A percentile compares a stretch with the other conserved stretches of the same genome.
These are phyloP conservation scores for Noctua comes DNA, from an alignment of 2,888 invertebrate species.

Conservation along the genomic window DNA sequence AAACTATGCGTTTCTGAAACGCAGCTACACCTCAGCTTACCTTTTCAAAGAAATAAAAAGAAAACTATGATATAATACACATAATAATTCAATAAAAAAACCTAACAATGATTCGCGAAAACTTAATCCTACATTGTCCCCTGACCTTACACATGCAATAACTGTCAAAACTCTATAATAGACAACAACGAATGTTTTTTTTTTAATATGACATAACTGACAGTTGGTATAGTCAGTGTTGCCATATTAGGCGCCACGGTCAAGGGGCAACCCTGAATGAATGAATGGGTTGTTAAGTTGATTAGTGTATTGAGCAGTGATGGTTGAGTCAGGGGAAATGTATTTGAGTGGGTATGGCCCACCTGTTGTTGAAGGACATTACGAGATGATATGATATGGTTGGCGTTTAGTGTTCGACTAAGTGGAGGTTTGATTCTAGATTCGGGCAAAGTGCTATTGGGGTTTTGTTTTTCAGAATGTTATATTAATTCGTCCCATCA, in stretches of 20 bases:
- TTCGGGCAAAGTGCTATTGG: too few relatives aligned
- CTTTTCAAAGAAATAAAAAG: not conserved
- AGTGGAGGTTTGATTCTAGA: not conserved
- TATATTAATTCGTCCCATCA: too few relatives aligned
- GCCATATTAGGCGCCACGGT: slow-evolving; percentile 54
- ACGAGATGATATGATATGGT: not conserved
- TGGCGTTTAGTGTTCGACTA: not conserved
- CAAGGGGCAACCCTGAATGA: slow-evolving; percentile 49
- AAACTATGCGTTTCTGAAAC: too few relatives aligned
- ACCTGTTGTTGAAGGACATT: slow-evolving; percentile 5
- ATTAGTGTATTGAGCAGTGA: slow-evolving; percentile 45
- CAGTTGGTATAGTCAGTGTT: slow-evolving; percentile 46
- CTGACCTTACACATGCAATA: slow-evolving; percentile 29
- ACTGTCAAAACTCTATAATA: slow-evolving; percentile 46
- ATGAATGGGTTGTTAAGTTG: slow-evolving; percentile 56
- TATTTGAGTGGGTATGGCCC: slow-evolving; percentile 7
- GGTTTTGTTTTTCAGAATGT: not conserved
- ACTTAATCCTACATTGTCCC: slow-evolving; percentile 2
- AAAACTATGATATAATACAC: not conserved
- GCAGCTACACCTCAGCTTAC: not conserved
- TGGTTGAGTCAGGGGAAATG: slow-evolving; percentile 24
- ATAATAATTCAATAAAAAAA: not conserved
- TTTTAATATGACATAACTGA: slow-evolving; percentile 57
- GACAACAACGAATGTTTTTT: slow-evolving; percentile 34
- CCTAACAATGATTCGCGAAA: slow-evolving; percentile 28